These are phyloP conservation scores for Caenorhabditis sp. DNA, from an alignment of 2,888 invertebrate genomes.

Conservation along the genomic window DNA sequence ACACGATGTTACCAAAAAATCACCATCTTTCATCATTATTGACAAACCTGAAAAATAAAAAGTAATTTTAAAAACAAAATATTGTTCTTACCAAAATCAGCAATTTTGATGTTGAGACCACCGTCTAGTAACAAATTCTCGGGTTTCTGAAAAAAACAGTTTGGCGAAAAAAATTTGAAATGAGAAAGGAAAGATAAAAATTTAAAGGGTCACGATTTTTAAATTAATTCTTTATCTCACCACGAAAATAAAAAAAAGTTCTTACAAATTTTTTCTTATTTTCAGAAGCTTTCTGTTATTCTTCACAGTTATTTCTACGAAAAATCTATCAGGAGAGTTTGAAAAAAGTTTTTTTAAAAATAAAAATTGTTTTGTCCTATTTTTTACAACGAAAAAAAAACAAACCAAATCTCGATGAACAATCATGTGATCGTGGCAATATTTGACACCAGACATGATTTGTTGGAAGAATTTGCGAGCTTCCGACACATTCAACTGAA, in stretches of 20 bases:
- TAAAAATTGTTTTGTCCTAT: background rate
- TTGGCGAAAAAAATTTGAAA: too few relatives aligned
- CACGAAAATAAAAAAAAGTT: too few relatives aligned
- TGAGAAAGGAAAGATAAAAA: too few relatives aligned
- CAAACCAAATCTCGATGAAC: conserved; percentile 87
- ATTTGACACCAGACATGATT: conserved; percentile 88
- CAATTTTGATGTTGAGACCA: conserved; percentile 88
- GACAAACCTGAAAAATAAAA: conserved; percentile 77
- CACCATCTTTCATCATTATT: conserved; percentile 99
- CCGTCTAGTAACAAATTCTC: conserved; percentile 80
- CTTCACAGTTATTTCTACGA: too few relatives aligned
- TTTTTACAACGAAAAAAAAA: background rate
- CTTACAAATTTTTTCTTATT: too few relatives aligned
- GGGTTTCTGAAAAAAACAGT: conserved; percentile 61
- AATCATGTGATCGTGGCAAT: conserved; percentile 97
- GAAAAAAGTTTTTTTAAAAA: too few relatives aligned
- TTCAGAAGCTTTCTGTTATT: too few relatives aligned
- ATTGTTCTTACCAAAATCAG: conserved; percentile 77
- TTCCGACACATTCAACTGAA: conserved; percentile 87
- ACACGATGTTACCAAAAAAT: conserved; percentile 94
- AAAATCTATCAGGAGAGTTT: too few relatives aligned
- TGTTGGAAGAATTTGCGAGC: conserved; percentile 97
- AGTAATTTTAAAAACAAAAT: too few relatives aligned
- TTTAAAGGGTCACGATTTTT: too few relatives aligned
- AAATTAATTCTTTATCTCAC: too few relatives aligned